Percentiles rank a stretch among this genome's conserved stretches.
phyloP scores from a whole-genome alignment of 2,797 vertebrate species.

The Lepilemur septentrionalis region DNA sequence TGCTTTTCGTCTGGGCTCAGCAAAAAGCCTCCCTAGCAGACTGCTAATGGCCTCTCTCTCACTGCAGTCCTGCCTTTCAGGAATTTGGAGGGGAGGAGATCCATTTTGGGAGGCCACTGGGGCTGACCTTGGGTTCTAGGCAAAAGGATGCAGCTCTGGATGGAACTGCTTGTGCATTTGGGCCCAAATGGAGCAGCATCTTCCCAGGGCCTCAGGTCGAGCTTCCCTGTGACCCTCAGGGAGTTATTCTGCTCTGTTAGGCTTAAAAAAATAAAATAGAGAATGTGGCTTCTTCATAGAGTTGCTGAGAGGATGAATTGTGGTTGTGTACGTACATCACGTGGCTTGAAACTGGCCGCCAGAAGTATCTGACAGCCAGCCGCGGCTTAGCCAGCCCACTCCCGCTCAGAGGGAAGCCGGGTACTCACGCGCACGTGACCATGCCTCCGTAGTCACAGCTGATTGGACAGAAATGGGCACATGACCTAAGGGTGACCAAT shows the following conservation, averaged over 20 bases:
- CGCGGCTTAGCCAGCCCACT: not conserved
- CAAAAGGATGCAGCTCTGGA: not conserved
- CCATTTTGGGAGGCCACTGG: not conserved
- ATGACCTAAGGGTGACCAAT: not conserved
- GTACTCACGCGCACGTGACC: not conserved
- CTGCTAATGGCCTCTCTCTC: not conserved
- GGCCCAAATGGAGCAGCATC: not conserved
- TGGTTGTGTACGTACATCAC: not conserved
- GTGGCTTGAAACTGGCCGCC: not conserved
- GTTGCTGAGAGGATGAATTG: not conserved
- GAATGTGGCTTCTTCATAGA: accelerated
- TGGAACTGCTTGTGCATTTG: not conserved
- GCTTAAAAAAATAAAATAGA: not conserved
- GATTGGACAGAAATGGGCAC: not conserved
- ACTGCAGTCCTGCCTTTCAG: not conserved
- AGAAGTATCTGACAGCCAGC: not conserved
- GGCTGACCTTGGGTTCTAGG: not conserved
- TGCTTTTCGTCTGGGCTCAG: not conserved
- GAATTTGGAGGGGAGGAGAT: not conserved
- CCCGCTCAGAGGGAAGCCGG: accelerated
- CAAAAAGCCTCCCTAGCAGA: not conserved
- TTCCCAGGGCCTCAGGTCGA: not conserved
- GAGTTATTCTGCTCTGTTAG: not conserved
- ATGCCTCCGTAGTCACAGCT: not conserved
- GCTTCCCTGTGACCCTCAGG: not conserved